A percentile compares a stretch with the other conserved stretches of the same genome.
phyloP scores from a whole-genome alignment of 2,888 invertebrate species.

The Sisyra terminalis region DNA sequence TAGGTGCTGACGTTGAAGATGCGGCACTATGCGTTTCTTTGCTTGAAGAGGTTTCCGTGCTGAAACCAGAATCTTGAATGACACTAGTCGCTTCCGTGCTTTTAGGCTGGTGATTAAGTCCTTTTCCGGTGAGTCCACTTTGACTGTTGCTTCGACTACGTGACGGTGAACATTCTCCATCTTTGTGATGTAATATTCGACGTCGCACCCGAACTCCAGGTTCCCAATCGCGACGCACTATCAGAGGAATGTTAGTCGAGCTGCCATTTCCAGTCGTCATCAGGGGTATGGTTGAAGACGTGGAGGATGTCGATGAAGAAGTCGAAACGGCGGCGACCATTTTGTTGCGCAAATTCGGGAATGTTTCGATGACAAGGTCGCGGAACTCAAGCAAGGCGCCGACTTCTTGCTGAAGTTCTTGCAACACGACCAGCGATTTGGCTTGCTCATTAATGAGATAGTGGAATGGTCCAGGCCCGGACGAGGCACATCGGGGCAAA shows the following conservation, averaged over 20 bases:
- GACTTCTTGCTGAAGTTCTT: constrained; percentile 89
- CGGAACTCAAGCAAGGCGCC: constrained; percentile 80
- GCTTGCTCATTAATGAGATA: constrained; percentile 78
- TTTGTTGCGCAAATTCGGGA: constrained; percentile 79
- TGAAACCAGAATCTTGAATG: constrained; percentile 75
- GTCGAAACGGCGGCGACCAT: constrained; percentile 46
- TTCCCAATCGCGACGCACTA: constrained; percentile 55
- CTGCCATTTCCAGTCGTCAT: constrained; percentile 14
- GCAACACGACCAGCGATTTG: constrained; percentile 70
- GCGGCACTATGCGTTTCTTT: constrained; percentile 62
- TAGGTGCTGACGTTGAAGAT: constrained; percentile 33
- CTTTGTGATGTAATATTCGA: constrained; percentile 22
- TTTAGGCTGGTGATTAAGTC: constrained; percentile 37
- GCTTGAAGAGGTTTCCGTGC: constrained; percentile 73
- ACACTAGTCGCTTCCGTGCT: constrained; percentile 38
- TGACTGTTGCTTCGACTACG: constrained; percentile 45
- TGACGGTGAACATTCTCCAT: constrained; percentile 17
- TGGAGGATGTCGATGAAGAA: constrained; percentile 29
- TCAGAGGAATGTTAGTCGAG: constrained; percentile 32
- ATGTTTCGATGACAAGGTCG: constrained; percentile 87
- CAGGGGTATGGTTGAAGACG: constrained; percentile 10
- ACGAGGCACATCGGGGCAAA: constrained; percentile 56
- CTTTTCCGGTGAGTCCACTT: constrained; percentile 22
- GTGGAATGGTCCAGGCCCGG: constrained; percentile 56
- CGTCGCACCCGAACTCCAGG: constrained; percentile 58